A percentile compares a stretch with the other conserved stretches of the same genome.
Evolutionary conservation across 2,113 vertebrate genomes (phyloP).

Genomic region (Cinclus cinclus): DNA sequence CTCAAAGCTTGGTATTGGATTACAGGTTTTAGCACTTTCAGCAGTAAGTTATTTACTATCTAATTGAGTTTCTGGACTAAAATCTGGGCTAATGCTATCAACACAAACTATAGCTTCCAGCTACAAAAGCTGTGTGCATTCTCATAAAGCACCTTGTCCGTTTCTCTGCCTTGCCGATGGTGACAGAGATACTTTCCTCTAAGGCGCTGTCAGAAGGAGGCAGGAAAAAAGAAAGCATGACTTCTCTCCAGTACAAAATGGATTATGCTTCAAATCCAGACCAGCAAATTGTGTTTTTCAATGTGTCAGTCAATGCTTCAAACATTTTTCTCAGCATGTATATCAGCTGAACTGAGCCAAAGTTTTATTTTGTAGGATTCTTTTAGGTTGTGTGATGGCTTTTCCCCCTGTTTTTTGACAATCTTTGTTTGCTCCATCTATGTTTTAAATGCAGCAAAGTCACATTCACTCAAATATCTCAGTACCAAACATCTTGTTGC

Average conservation of each 20-base stretch:
- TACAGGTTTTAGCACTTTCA: conserved; percentile 5
- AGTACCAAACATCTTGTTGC: background rate
- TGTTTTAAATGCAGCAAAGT: background rate
- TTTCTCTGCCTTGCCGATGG: background rate
- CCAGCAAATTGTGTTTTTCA: background rate
- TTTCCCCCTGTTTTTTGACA: background rate
- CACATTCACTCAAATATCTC: background rate
- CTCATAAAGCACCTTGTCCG: background rate
- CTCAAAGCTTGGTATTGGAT: background rate
- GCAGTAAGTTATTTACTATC: conserved; percentile 13
- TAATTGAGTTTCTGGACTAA: conserved; percentile 23
- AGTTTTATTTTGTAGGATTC: background rate
- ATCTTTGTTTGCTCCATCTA: background rate
- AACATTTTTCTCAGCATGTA: background rate
- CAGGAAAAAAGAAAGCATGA: background rate
- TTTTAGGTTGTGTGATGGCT: too few relatives aligned
- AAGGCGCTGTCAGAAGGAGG: background rate
- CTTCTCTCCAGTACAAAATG: background rate
- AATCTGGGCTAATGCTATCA: background rate
- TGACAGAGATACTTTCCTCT: background rate
- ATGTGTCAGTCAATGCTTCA: background rate
- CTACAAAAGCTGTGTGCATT: background rate
- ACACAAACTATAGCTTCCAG: background rate
- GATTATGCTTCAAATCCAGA: background rate
- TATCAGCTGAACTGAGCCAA: background rate